Conservation (phyloP, 2,797 vertebrate species). For the Gallirallus australis region DNA sequence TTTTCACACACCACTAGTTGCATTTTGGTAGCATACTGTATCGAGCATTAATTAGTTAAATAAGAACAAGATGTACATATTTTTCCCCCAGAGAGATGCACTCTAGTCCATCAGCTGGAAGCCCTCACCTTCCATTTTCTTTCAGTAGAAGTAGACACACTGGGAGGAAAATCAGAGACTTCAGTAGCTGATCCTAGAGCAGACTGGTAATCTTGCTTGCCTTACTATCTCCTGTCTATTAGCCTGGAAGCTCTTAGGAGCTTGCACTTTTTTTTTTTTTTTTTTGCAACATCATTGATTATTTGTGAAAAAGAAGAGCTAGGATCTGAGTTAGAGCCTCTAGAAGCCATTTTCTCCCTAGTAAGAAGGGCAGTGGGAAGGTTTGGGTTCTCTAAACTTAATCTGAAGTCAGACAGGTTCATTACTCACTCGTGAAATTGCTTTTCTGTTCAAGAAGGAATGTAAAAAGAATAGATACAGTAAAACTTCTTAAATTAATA, state of each 20-base stretch:
- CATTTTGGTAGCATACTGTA: not conserved
- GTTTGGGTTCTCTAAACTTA: not conserved
- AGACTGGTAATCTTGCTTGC: not conserved
- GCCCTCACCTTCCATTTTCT: not conserved
- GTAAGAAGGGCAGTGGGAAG: not conserved
- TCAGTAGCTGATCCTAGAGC: not conserved
- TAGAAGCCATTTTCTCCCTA: not conserved
- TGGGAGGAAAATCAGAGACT: not conserved
- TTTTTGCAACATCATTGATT: not conserved
- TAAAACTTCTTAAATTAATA: not conserved
- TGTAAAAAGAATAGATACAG: not conserved
- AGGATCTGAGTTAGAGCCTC: not conserved
- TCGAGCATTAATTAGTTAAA: not conserved
- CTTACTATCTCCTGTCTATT: not conserved
- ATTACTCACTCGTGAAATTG: not conserved
- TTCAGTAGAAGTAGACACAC: not conserved
- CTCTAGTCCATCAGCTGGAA: not conserved
- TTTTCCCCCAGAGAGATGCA: not conserved
- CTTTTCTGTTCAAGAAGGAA: not conserved
- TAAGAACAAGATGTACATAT: not conserved
- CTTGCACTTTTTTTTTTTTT: not conserved
- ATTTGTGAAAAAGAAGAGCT: not conserved
- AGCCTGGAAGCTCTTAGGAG: not conserved
- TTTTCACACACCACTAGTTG: not conserved
- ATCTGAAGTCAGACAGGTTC: not conserved